Conservation (phyloP, 2,113 vertebrate species). For the Mesitornis unicolor region DNA sequence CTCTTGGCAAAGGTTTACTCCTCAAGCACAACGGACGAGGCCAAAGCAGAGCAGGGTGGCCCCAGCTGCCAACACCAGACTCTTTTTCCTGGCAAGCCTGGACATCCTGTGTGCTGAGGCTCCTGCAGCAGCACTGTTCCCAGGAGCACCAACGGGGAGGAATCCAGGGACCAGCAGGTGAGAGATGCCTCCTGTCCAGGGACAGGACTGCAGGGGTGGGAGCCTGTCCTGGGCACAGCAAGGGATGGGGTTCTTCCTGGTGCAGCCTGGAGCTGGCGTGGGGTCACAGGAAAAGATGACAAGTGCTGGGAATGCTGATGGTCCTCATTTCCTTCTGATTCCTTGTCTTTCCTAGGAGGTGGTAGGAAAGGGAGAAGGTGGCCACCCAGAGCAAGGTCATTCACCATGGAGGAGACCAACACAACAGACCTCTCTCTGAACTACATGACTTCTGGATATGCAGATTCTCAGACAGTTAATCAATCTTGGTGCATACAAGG, state of each 20-base stretch:
- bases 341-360: not conserved
- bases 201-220: not conserved
- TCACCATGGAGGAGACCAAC: not conserved
- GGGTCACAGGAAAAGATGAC: fast-evolving
- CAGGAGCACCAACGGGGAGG: not conserved
- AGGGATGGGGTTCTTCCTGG: not conserved
- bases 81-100: no score
- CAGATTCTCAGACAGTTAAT: fast-evolving
- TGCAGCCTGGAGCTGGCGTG: fast-evolving
- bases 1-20: not conserved
- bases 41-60: not conserved
- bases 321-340: not conserved
- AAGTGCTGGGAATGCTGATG: fast-evolving
- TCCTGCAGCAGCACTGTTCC: no score
- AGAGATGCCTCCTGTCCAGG: not conserved
- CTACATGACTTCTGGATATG: not conserved
- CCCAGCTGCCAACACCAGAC: no score
- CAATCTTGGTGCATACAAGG: fast-evolving
- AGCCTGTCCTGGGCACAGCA: not conserved
- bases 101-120: no score
- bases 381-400: not conserved
- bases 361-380: not conserved
- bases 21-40: fast-evolving
- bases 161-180: not conserved
- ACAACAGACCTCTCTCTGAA: not conserved